Conservation (phyloP, 2,888 invertebrate genomes). For the Lacanobia oleracea region DNA sequence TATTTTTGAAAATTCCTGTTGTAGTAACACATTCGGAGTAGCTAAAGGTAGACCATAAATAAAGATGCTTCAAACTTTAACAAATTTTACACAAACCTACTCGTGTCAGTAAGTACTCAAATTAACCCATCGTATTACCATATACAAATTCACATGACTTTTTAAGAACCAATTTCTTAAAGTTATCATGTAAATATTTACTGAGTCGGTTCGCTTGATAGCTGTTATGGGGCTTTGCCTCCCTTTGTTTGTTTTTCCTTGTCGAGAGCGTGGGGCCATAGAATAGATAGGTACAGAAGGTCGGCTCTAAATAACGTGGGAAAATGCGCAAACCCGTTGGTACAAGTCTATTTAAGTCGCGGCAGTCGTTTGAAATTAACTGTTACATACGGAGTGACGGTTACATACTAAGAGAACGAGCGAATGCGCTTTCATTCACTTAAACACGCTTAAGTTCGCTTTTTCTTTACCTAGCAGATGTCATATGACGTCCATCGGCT, state of each 20-base stretch:
- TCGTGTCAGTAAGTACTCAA: neutral
- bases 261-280: conserved; percentile 64
- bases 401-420: neutral
- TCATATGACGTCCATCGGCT: neutral
- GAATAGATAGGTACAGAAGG: conserved; percentile 8
- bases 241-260: conserved; percentile 78
- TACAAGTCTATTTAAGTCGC: neutral
- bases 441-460: neutral
- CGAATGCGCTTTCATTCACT: neutral
- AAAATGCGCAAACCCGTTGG: neutral
- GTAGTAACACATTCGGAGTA: neutral
- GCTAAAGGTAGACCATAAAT: neutral
- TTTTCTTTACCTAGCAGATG: neutral
- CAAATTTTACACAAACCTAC: neutral
- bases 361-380: too few relatives aligned
- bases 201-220: conserved; percentile 72
- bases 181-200: conserved; percentile 77
- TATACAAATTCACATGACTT: conserved; percentile 32
- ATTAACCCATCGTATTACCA: conserved; percentile 43
- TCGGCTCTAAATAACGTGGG: neutral
- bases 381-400: too few relatives aligned
- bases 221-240: conserved; percentile 75
- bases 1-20: neutral
- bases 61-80: neutral
- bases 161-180: conserved; percentile 56